These are phyloP conservation scores for Tinamus guttatus DNA, from an alignment of 2,113 vertebrate genomes.

Conservation along the genomic window DNA sequence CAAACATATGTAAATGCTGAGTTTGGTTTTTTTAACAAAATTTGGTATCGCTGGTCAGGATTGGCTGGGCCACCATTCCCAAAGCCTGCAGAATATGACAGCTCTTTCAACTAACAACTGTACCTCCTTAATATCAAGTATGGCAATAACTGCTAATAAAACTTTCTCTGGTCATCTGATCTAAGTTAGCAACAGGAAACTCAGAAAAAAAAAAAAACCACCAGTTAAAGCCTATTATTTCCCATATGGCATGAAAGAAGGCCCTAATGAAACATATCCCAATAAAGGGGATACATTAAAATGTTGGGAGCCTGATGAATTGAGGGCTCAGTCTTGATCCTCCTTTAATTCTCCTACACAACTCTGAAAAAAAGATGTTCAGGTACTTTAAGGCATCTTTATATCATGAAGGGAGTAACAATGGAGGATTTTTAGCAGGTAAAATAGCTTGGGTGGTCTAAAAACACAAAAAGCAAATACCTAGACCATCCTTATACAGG, in stretches of 20 bases:
- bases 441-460: background rate
- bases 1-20: background rate
- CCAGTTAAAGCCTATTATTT: fast-evolving
- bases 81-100: background rate
- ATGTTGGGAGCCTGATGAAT: background rate
- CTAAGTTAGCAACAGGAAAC: background rate
- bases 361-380: background rate
- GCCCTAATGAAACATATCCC: background rate
- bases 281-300: fast-evolving
- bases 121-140: background rate
- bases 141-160: background rate
- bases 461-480: background rate
- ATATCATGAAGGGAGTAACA: background rate
- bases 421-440: background rate
- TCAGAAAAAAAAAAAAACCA: background rate
- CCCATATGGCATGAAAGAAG: background rate
- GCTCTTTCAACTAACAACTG: background rate
- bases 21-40: background rate
- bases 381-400: background rate
- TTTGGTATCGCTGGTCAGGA: background rate
- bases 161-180: background rate
- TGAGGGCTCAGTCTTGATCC: background rate
- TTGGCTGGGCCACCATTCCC: background rate
- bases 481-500: background rate
- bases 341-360: background rate